Base-by-base conservation (phyloP, 2,113 vertebrate species). In the Astur gentilis region DNA sequence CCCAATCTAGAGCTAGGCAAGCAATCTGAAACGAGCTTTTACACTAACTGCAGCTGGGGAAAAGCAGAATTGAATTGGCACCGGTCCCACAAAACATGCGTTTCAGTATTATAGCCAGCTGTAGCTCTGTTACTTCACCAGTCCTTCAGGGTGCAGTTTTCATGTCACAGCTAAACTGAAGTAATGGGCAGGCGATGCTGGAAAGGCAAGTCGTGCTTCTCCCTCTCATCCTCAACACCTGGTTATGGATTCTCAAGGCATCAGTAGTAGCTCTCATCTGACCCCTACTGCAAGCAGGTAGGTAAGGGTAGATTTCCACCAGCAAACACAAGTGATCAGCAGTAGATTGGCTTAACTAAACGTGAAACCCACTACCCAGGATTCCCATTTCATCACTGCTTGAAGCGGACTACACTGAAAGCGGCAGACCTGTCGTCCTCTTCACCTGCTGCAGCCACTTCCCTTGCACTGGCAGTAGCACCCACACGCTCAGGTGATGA, bases 11-110 rank as follows among this genome's bases (percentile, higher is more conserved):
- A 81, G 45, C 42, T 32, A 60, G 62, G 38, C 22, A 62, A 84
- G 91, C 38, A 78, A 71, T 32, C 25, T 29, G 45, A 96, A 94
- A 89, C n/a, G 52, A 78, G 89, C 54, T 89, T 95, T 87, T 78
- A 73, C 38, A 23, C 50, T 61, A 49, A 38, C 71, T 77, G 93
- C 67, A 88, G 62, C 89, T 87, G 91, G 42, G 26, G 22, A 60
- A 84, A 90, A 71, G 44, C 40, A 93, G 65, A 83, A 75, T 29
- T n/a, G n/a, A 36, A 20, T 42, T 90, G 83, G 93, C 93, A 47
- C 6, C 0, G 1, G 16, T 88, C 71, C 88, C 66, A 77, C 75
- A 25, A 23, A 90, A 61, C 57, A 78, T 1, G 0, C 0, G 0
- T 40, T 92, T 66, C 0, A 0, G 31, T 61, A 65, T 58, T 44